A percentile compares a stretch with the other conserved stretches of the same genome.
Evolutionary conservation across 2,888 invertebrate genomes (phyloP).

Genomic region (Meteorus cinctellus): DNA sequence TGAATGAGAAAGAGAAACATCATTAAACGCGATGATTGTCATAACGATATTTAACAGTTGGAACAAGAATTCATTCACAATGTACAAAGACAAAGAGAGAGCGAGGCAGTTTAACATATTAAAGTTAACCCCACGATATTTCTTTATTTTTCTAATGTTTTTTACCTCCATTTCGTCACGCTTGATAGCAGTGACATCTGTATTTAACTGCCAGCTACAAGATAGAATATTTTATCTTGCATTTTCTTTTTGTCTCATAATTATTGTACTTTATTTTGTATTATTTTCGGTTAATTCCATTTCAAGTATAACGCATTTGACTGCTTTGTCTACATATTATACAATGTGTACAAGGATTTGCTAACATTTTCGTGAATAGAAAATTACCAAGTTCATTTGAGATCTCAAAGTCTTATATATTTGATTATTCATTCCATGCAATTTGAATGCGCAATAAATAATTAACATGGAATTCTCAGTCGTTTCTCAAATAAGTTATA

Average conservation of each 20-base stretch:
- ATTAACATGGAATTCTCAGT: too few species aligned
- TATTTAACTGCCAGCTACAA: constrained; percentile 31
- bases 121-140: background rate
- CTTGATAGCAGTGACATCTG: constrained; percentile 33
- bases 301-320: background rate
- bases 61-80: background rate
- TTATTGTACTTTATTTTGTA: background rate
- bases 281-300: background rate
- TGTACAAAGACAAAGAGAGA: background rate
- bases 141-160: background rate
- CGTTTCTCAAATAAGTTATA: too few species aligned
- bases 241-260: background rate
- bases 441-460: too few species aligned
- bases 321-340: background rate
- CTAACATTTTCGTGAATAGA: too few species aligned
- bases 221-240: constrained; percentile 8
- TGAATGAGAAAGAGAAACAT: constrained; percentile 30
- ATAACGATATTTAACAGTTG: background rate
- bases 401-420: too few species aligned
- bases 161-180: constrained; percentile 18
- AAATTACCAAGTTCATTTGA: too few species aligned
- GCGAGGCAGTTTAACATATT: background rate
- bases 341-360: too few species aligned
- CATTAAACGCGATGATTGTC: constrained; percentile 20
- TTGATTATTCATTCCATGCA: too few species aligned